Evolutionary conservation across 2,888 invertebrate species (phyloP).

Genomic region (Nymphalis c-album): DNA sequence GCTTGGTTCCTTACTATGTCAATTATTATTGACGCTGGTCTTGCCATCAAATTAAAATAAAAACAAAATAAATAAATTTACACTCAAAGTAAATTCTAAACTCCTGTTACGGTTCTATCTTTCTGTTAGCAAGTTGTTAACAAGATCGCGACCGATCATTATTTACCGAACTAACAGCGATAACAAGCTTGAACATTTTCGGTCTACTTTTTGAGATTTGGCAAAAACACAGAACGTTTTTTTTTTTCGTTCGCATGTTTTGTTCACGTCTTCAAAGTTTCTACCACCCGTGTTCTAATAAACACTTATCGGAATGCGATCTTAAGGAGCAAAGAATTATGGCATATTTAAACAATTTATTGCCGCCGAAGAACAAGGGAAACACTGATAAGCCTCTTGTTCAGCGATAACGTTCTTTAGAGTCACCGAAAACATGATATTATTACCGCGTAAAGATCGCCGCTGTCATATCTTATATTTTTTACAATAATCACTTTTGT

Average conservation of each 20-base stretch:
- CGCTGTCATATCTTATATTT: slow-evolving; percentile 9
- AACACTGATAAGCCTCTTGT: slow-evolving; percentile 67
- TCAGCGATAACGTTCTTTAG: slow-evolving; percentile 66
- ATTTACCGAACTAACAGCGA: slow-evolving; percentile 71
- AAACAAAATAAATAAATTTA: background rate
- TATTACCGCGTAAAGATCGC: slow-evolving; percentile 23
- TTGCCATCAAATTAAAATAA: no score
- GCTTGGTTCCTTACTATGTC: no score
- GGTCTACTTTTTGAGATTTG: slow-evolving; percentile 62
- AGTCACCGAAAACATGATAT: slow-evolving; percentile 54
- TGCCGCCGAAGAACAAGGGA: slow-evolving; percentile 70
- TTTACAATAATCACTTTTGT: slow-evolving; percentile 4
- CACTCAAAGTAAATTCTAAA: slow-evolving; percentile 1
- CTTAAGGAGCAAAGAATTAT: slow-evolving; percentile 77
- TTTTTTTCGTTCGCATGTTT: slow-evolving; percentile 62
- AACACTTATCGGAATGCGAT: slow-evolving; percentile 69
- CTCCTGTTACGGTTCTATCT: slow-evolving; percentile 29
- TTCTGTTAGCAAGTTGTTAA: slow-evolving; percentile 57
- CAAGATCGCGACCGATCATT: slow-evolving; percentile 61
- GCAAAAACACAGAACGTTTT: slow-evolving; percentile 59
- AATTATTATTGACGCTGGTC: no score
- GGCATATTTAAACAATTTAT: slow-evolving; percentile 78
- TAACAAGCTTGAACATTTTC: slow-evolving; percentile 60
- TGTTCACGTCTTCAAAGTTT: slow-evolving; percentile 62
- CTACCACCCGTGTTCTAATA: slow-evolving; percentile 77